A percentile compares a stretch with the other conserved stretches of the same genome.
Conservation (phyloP, 1,140 invertebrate species). For the Maconellicoccus hirsutus region DNA sequence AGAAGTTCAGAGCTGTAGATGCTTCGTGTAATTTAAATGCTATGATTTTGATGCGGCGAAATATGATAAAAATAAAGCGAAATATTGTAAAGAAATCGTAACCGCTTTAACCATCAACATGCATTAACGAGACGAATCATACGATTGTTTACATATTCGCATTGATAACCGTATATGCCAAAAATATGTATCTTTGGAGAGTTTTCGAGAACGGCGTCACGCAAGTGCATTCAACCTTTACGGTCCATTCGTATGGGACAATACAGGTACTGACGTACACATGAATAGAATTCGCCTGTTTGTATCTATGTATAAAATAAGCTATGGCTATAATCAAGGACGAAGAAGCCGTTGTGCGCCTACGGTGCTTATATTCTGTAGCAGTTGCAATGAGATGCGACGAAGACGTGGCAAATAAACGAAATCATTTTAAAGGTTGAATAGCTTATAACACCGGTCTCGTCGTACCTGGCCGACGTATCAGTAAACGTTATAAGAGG, state of each 20-base stretch:
- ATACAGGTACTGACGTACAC: background rate
- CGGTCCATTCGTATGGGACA: background rate
- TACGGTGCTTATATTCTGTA: background rate
- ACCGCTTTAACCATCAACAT: no score
- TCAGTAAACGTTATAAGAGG: background rate
- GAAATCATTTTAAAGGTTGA: constrained; percentile 4
- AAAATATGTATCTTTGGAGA: background rate
- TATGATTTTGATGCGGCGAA: no score
- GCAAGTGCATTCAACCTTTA: background rate
- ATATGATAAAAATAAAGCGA: no score
- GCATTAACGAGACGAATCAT: background rate
- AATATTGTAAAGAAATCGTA: no score
- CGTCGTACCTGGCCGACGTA: background rate
- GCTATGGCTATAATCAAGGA: background rate
- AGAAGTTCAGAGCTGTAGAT: no score
- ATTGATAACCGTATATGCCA: background rate
- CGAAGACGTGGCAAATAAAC: background rate
- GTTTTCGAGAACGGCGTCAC: background rate
- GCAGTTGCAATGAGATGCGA: background rate
- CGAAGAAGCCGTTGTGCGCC: background rate
- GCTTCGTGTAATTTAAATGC: no score
- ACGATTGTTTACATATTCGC: background rate
- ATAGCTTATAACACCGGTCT: constrained; percentile 2
- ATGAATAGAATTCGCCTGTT: background rate
- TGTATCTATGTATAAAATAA: no score